Conservation (phyloP, 2,888 invertebrate species). For the Idaea dimidiata region DNA sequence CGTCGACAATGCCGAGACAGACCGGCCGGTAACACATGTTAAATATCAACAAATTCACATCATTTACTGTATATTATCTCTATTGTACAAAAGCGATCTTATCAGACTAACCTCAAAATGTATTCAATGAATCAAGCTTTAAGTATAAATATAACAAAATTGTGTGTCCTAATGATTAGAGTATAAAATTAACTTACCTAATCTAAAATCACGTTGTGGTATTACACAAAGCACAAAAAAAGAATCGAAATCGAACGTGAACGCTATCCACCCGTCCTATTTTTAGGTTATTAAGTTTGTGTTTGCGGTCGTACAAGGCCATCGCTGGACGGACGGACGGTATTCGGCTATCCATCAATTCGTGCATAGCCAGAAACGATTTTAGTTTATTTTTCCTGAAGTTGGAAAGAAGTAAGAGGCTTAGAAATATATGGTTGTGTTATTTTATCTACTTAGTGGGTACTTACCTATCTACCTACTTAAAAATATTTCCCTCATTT, state of each 20-base stretch:
- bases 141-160: background rate
- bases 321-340: slow-evolving; percentile 16
- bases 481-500: too few relatives aligned
- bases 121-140: background rate
- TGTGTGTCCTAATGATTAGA: background rate
- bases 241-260: slow-evolving; percentile 20
- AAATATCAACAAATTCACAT: background rate
- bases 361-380: background rate
- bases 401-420: background rate
- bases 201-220: background rate
- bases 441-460: too few relatives aligned
- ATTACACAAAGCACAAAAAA: slow-evolving; percentile 22
- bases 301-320: slow-evolving; percentile 36
- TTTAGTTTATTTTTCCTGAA: background rate
- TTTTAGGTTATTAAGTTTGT: slow-evolving; percentile 45
- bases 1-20: background rate
- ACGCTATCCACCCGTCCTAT: slow-evolving; percentile 34
- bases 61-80: background rate
- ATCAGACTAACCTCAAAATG: background rate
- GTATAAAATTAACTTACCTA: background rate
- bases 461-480: background rate
- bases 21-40: slow-evolving; percentile 1
- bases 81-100: background rate
- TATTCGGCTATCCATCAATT: background rate
- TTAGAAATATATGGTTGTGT: background rate